phyloP scores from a whole-genome alignment of 2,888 invertebrate genomes.

The Orthonevra nobilis region DNA sequence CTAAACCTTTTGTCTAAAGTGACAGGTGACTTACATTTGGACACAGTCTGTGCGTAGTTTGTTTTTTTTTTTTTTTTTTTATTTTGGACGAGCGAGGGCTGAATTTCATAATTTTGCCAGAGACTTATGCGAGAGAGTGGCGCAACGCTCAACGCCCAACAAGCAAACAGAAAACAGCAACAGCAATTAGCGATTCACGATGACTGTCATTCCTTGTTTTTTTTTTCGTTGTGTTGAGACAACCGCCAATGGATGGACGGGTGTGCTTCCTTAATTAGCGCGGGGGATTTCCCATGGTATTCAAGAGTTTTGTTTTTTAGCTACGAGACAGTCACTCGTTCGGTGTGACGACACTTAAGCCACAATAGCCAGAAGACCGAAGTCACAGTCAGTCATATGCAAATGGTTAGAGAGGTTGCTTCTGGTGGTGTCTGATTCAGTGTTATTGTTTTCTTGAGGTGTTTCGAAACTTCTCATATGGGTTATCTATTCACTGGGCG shows the following conservation, averaged over 20 bases:
- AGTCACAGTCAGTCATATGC: conserved; percentile 5
- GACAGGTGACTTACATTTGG: no score
- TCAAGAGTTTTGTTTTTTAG: background rate
- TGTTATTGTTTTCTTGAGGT: background rate
- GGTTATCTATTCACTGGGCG: background rate
- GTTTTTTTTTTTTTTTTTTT: no score
- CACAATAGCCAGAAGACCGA: no score
- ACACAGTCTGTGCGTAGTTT: no score
- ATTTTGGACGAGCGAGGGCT: no score
- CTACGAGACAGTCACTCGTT: background rate
- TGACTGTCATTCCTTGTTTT: conserved; percentile 3
- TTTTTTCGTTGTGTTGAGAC: background rate
- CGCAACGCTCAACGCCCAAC: no score
- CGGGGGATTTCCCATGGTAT: conserved; percentile 3
- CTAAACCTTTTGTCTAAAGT: no score
- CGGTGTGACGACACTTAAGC: background rate
- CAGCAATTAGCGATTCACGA: conserved; percentile 13
- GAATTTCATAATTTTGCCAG: no score
- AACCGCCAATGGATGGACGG: no score
- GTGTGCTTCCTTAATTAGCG: conserved; percentile 15
- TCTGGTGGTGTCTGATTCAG: no score
- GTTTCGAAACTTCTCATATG: conserved; percentile 12
- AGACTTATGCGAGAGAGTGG: background rate
- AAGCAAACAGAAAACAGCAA: no score
- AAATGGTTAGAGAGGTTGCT: conserved; percentile 8